A percentile compares a stretch with the other conserved stretches of the same genome.
phyloP scores from a whole-genome alignment of 2,888 invertebrate species.

The Mythimna albipuncta region DNA sequence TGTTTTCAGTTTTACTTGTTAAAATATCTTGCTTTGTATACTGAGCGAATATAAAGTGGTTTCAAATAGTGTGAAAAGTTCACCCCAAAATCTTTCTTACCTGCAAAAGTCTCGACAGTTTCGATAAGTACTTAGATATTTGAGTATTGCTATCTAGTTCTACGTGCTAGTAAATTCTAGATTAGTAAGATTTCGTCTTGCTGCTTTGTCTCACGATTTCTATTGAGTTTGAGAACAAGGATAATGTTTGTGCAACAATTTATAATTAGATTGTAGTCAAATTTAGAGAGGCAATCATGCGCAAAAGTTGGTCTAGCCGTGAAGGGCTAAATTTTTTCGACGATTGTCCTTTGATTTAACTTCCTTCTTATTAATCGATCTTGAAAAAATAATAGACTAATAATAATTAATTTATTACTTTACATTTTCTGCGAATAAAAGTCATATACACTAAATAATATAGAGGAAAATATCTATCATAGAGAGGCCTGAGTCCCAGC shows the following conservation, averaged over 20 bases:
- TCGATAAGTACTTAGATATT: too few species aligned
- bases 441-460: background rate
- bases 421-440: background rate
- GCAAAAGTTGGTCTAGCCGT: background rate
- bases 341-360: background rate
- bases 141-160: too few species aligned
- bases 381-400: background rate
- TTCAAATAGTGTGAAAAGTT: too few species aligned
- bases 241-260: background rate
- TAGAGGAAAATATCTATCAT: too few species aligned
- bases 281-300: background rate
- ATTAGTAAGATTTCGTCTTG: slow-evolving; percentile 1
- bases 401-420: background rate
- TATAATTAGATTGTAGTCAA: background rate
- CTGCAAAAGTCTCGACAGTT: too few species aligned
- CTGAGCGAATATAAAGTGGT: too few species aligned
- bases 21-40: too few species aligned
- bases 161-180: too few species aligned
- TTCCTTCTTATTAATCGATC: background rate
- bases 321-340: background rate
- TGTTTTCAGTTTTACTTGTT: too few species aligned
- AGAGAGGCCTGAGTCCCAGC: too few species aligned
- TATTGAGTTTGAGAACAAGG: slow-evolving; percentile 1
- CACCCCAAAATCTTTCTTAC: too few species aligned
- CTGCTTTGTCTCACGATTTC: slow-evolving; percentile 6